Evolutionary conservation across 2,113 vertebrate species (phyloP).

Genomic region (Brachyhypopomus occidentalis): DNA sequence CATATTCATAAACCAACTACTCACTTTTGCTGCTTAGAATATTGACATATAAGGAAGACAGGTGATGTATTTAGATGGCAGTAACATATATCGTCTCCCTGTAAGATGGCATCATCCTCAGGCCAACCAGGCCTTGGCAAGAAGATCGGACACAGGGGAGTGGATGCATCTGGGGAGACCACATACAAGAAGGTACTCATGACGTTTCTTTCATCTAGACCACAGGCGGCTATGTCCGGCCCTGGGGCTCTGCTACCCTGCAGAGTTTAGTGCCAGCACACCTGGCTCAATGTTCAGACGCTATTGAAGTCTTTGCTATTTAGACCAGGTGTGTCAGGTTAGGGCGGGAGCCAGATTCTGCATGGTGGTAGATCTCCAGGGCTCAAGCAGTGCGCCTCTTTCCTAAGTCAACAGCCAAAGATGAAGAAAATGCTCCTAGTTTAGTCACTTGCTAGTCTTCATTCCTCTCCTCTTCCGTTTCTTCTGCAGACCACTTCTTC

Average conservation of each 20-base stretch:
- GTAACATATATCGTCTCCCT: conserved; percentile 27
- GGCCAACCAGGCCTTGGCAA: conserved; percentile 77
- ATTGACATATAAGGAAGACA: conserved; percentile 2
- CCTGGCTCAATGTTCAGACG: no score
- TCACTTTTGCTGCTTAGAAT: not conserved
- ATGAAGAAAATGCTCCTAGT: not conserved
- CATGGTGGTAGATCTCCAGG: no score
- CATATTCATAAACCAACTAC: not conserved
- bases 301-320: not conserved
- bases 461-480: not conserved
- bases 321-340: no score
- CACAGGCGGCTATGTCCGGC: no score
- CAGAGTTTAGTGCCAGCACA: no score
- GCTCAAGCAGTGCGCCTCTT: no score
- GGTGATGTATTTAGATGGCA: not conserved
- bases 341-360: no score
- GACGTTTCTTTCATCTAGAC: not conserved
- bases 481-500: conserved; percentile 90
- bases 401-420: no score
- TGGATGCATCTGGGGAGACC: conserved; percentile 87
- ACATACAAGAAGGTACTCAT: conserved; percentile 85
- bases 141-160: conserved; percentile 83
- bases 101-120: conserved; percentile 66
- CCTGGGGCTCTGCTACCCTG: no score
- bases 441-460: not conserved